These are phyloP conservation scores for Scelioninae gen. 1 DNA, from an alignment of 2,888 invertebrate genomes.

Conservation along the genomic window DNA sequence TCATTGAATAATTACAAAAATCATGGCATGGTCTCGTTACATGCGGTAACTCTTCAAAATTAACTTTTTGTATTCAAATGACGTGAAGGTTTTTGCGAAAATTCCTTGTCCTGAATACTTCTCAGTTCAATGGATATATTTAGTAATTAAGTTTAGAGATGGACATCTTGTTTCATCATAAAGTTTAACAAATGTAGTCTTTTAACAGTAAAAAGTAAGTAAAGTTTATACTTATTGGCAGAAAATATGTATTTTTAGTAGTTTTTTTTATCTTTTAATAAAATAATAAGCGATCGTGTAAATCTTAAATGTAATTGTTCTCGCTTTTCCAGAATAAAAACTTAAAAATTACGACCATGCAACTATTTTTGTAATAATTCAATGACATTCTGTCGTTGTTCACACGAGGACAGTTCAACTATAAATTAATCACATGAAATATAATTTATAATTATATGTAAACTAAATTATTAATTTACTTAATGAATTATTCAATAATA, in stretches of 20 bases:
- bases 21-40: conserved; percentile 40
- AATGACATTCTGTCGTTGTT: not conserved
- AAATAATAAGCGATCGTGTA: not conserved
- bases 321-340: not conserved
- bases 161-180: not conserved
- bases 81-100: not conserved
- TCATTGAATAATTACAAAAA: conserved; percentile 28
- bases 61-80: not conserved
- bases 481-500: not conserved
- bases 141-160: conserved; percentile 10
- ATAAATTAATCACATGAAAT: not conserved
- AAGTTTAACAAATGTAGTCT: not conserved
- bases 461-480: not conserved
- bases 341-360: not conserved
- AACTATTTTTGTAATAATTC: not conserved
- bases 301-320: not conserved
- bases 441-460: not conserved
- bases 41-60: conserved; percentile 7
- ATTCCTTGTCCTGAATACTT: conserved; percentile 1
- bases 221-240: conserved; percentile 13
- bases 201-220: conserved; percentile 3
- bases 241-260: not conserved
- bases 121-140: not conserved
- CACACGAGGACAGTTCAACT: not conserved
- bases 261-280: not conserved